Evolutionary conservation across 2,797 vertebrate genomes (phyloP).

Genomic region (Bucorvus abyssinicus): DNA sequence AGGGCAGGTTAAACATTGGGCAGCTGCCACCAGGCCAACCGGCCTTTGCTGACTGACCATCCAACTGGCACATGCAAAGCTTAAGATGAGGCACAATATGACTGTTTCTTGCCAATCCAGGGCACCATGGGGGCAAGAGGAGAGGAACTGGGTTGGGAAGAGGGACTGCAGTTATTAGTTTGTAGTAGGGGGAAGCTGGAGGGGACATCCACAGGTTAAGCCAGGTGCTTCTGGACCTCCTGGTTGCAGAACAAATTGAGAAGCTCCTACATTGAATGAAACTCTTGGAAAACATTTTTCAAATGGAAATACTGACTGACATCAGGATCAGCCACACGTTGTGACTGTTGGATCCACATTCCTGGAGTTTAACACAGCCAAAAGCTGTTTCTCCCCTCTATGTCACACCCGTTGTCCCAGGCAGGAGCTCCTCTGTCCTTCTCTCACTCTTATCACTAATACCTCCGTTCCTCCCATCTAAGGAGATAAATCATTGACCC

Average conservation of each 20-base stretch:
- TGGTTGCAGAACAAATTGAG: not conserved
- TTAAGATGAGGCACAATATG: not conserved
- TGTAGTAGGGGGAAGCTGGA: too few relatives aligned
- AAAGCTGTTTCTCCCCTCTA: not conserved
- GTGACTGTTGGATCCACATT: not conserved
- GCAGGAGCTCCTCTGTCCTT: not conserved
- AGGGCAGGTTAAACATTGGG: not conserved
- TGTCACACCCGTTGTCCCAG: not conserved
- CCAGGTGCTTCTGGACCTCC: not conserved
- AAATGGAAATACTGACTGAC: not conserved
- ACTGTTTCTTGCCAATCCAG: not conserved
- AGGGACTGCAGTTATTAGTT: not conserved
- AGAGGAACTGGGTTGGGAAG: fast-evolving
- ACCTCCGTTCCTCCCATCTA: not conserved
- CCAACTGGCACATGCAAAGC: not conserved
- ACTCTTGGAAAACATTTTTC: not conserved
- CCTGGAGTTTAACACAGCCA: not conserved
- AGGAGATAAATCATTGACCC: not conserved
- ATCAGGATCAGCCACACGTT: not conserved
- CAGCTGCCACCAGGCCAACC: not conserved
- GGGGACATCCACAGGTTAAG: too few relatives aligned
- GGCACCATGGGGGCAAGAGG: fast-evolving
- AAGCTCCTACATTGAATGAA: not conserved
- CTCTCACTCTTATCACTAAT: not conserved
- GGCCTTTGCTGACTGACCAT: not conserved